Evolutionary conservation across 2,797 vertebrate genomes (phyloP).

Genomic region (Hephaestus fuliginosus): DNA sequence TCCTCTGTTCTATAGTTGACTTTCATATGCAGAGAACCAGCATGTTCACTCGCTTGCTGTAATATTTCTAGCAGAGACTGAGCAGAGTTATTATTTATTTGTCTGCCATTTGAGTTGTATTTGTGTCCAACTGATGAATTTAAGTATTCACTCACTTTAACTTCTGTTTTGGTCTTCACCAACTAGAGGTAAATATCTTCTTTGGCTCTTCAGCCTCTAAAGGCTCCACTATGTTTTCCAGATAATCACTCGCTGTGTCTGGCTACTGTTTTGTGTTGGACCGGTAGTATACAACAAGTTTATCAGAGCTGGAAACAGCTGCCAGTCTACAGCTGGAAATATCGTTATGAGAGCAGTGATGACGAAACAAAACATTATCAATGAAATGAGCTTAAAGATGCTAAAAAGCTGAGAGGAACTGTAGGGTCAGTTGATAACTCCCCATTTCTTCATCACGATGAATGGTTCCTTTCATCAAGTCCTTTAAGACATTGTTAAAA

Average conservation of each 20-base stretch:
- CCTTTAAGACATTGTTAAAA: background rate
- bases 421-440: background rate
- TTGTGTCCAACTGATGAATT: background rate
- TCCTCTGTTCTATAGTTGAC: conserved; percentile 4
- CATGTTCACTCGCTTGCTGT: background rate
- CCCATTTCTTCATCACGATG: background rate
- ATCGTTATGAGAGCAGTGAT: background rate
- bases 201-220: background rate
- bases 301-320: conserved; percentile 27
- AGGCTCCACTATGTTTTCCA: background rate
- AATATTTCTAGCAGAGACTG: background rate
- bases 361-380: background rate
- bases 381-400: conserved; percentile 2
- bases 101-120: background rate
- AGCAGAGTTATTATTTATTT: conserved; percentile 1
- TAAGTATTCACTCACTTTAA: background rate
- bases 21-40: conserved; percentile 1
- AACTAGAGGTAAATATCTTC: background rate
- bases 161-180: background rate
- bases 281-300: background rate
- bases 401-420: background rate
- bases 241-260: background rate
- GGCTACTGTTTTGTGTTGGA: background rate
- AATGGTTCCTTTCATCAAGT: background rate
- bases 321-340: background rate